A percentile compares a stretch with the other conserved stretches of the same genome.
Evolutionary conservation across 2,888 invertebrate species (phyloP).

Genomic region (Cephus rjabovi): DNA sequence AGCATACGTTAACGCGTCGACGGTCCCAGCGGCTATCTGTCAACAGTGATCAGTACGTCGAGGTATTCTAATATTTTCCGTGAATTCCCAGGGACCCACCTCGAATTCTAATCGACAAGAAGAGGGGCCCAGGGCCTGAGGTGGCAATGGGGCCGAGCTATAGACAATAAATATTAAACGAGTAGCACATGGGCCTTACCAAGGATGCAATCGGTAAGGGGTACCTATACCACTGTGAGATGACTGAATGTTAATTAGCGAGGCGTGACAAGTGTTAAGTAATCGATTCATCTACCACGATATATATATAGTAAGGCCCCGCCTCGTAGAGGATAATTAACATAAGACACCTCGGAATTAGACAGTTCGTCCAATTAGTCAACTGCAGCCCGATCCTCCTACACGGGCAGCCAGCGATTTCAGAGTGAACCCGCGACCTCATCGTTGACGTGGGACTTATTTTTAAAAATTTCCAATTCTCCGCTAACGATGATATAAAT

Average conservation of each 20-base stretch:
- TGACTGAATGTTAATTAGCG: slow-evolving; percentile 61
- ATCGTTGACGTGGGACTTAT: not conserved
- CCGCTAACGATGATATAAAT: not conserved
- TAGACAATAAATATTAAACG: slow-evolving; percentile 64
- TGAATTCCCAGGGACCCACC: slow-evolving; percentile 47
- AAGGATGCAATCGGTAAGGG: not conserved
- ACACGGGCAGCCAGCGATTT: not conserved
- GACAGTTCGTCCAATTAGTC: not conserved
- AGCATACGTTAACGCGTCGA: not conserved
- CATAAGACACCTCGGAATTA: slow-evolving; percentile 30
- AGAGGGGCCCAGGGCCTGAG: slow-evolving; percentile 31
- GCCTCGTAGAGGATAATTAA: slow-evolving; percentile 40
- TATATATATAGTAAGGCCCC: slow-evolving; percentile 34
- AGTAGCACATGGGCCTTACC: slow-evolving; percentile 45
- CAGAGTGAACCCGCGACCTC: not conserved
- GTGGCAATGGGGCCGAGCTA: slow-evolving; percentile 42
- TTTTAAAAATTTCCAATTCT: not conserved
- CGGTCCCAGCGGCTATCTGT: not conserved
- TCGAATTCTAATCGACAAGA: slow-evolving; percentile 43
- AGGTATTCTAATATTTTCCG: slow-evolving; percentile 63
- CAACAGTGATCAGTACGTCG: slow-evolving; percentile 14
- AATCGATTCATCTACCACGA: slow-evolving; percentile 39
- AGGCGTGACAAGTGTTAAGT: slow-evolving; percentile 58
- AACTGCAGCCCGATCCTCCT: not conserved
- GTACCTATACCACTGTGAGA: slow-evolving; percentile 33